These are phyloP conservation scores for Champsocephalus esox DNA, from an alignment of 2,797 vertebrate genomes.

Conservation along the genomic window DNA sequence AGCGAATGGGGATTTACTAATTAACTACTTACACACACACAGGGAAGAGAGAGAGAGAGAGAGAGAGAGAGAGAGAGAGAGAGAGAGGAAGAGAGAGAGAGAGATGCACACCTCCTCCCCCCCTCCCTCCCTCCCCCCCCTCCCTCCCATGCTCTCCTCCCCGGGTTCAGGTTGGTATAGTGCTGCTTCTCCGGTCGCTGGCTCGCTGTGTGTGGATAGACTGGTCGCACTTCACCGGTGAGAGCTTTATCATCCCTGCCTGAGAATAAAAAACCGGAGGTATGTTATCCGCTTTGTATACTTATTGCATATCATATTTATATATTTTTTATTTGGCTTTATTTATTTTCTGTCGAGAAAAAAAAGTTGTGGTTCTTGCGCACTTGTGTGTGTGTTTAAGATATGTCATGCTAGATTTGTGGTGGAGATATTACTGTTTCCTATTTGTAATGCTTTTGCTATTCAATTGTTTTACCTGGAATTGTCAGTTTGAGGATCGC, in stretches of 20 bases:
- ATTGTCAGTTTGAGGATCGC: background rate
- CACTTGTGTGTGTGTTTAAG: background rate
- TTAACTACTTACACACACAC: slow-evolving; percentile 86
- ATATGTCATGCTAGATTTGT: background rate
- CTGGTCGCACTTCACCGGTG: slow-evolving; percentile 57
- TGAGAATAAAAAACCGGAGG: slow-evolving; percentile 63
- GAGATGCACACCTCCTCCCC: slow-evolving; percentile 72
- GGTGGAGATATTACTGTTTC: background rate
- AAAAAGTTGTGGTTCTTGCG: slow-evolving; percentile 48
- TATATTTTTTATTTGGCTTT: background rate
- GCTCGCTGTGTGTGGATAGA: slow-evolving; percentile 80
- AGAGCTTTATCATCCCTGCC: slow-evolving; percentile 59
- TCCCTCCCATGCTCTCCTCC: slow-evolving; percentile 76
- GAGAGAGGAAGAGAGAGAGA: slow-evolving; percentile 9
- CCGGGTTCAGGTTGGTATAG: slow-evolving; percentile 79
- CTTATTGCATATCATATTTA: background rate
- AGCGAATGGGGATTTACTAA: slow-evolving; percentile 90
- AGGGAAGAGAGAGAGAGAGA: slow-evolving; percentile 34
- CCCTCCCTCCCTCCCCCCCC: slow-evolving; percentile 48
- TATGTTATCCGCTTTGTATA: slow-evolving; percentile 60
- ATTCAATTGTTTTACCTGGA: background rate
- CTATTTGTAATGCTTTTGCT: background rate
- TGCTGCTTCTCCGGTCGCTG: slow-evolving; percentile 80
- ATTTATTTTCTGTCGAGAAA: background rate
- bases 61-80: background rate